Conservation (phyloP, 2,113 vertebrate species). For the Neolamprologus toae region DNA sequence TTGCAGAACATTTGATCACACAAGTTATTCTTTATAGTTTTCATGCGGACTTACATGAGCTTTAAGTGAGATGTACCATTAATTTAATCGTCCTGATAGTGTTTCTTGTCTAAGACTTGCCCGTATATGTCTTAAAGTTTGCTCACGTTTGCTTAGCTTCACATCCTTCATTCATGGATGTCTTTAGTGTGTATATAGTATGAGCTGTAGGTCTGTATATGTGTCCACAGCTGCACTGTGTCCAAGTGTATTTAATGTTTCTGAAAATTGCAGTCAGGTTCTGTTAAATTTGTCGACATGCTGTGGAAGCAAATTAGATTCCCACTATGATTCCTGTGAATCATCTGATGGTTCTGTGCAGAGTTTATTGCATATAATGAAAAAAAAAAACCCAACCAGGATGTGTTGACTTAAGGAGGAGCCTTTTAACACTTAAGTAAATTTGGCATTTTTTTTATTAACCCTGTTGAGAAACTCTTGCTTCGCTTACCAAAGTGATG, state of each 20-base stretch:
- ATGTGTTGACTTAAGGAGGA: not conserved
- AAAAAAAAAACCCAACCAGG: not conserved
- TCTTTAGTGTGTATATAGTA: not conserved
- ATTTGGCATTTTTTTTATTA: not conserved
- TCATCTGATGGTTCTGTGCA: not conserved
- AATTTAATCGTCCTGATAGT: not conserved
- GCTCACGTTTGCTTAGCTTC: not conserved
- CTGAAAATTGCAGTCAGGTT: not conserved
- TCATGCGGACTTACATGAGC: rapidly evolving
- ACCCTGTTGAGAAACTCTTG: not conserved
- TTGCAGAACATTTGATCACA: not conserved
- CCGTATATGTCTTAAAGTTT: not conserved
- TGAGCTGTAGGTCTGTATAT: not conserved
- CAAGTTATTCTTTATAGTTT: not conserved
- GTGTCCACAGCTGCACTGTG: not conserved
- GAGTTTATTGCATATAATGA: rapidly evolving
- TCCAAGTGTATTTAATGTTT: not conserved
- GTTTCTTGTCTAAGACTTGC: not conserved
- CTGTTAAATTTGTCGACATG: not conserved
- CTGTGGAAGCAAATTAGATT: not conserved
- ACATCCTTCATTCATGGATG: not conserved
- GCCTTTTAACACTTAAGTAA: not conserved
- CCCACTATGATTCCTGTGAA: not conserved
- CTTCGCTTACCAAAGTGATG: not conserved
- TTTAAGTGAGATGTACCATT: not conserved